Evolutionary conservation across 1,140 invertebrate genomes (phyloP).

Genomic region (Pantala flavescens): DNA sequence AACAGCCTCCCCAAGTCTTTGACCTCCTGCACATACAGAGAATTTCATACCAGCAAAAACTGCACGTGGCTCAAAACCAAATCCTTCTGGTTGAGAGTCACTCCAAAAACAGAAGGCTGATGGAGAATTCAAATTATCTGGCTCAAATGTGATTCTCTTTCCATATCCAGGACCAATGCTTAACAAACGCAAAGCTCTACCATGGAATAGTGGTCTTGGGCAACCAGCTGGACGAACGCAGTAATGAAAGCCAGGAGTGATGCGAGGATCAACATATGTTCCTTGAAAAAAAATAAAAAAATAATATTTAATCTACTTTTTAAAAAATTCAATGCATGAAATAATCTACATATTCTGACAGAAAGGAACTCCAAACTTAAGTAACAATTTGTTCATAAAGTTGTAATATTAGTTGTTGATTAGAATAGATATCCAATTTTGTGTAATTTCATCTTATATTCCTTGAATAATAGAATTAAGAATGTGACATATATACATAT

Average conservation of each 20-base stretch:
- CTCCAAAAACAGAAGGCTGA: conserved; percentile 61
- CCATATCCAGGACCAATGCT: conserved; percentile 67
- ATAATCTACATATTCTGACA: too few relatives aligned
- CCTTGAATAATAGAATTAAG: too few relatives aligned
- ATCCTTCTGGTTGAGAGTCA: conserved; percentile 61
- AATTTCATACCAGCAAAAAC: conserved; percentile 54
- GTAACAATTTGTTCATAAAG: too few relatives aligned
- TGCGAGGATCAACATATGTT: conserved; percentile 60
- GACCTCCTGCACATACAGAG: conserved; percentile 44
- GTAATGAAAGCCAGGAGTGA: conserved; percentile 63
- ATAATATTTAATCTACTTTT: neutral
- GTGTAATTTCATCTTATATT: too few relatives aligned
- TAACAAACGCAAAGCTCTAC: conserved; percentile 47
- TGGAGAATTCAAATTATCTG: conserved; percentile 50
- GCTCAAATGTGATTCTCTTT: conserved; percentile 60
- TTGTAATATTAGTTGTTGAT: too few relatives aligned
- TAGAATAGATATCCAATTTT: too few relatives aligned
- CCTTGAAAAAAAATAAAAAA: conserved; percentile 38
- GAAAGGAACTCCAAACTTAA: too few relatives aligned
- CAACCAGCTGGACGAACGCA: conserved; percentile 51
- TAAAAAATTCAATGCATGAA: too few relatives aligned
- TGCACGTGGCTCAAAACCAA: conserved; percentile 55
- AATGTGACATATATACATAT: too few relatives aligned
- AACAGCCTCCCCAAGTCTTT: conserved; percentile 46
- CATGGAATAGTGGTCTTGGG: conserved; percentile 50